Evolutionary conservation across 2,888 invertebrate species (phyloP), one percentile per base, ranked within the genome.

Genomic region (Biston betularia): DNA sequence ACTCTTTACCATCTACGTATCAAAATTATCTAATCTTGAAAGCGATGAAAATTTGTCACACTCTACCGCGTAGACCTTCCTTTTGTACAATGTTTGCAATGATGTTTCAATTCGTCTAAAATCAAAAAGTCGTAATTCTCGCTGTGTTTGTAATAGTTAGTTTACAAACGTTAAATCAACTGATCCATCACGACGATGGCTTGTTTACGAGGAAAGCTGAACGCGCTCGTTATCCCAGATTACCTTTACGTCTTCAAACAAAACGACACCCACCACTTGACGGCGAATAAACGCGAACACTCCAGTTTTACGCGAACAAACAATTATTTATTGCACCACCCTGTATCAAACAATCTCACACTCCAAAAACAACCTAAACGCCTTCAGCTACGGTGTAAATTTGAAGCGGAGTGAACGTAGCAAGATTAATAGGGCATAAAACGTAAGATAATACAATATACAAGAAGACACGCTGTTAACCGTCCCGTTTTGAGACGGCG

Each of bases 391-490:
- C 81, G 79, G 85, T 83, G 62, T 66, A 75, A 76, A 84, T 77
- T 88, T 46, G 50, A 63, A 58, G 24, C 40, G 10, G 10, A 50
- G 12, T 73, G 79, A 71, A 69, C 66, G 87, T 85, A 87, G 89
- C 87, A 91, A 93, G 92, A 92, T 92, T 92, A 93, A 92, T 92
- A 92, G 92, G 90, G 90, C 91, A 92, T 93, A 92, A 92, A 93
- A 92, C 90, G 92, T 92, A 92, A 92, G 93, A 92, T 92, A 92
- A 92, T 92, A 91, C 92, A 93, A 93, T 92, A 92, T 95, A 95
- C 95, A 95, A 95, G 95, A 95, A 95, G 94, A 95, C 95, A 94
- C 94, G 94, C 93, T 94, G 95, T 95, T 95, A 95, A 95, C 95
- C 94, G 94, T 94, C 85, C 86, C 80, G 82, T 80, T 87, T 84